Evolutionary conservation across 2,113 vertebrate species (phyloP), one percentile per base, ranked within the genome.

Genomic region (Prionailurus bengalensis): DNA sequence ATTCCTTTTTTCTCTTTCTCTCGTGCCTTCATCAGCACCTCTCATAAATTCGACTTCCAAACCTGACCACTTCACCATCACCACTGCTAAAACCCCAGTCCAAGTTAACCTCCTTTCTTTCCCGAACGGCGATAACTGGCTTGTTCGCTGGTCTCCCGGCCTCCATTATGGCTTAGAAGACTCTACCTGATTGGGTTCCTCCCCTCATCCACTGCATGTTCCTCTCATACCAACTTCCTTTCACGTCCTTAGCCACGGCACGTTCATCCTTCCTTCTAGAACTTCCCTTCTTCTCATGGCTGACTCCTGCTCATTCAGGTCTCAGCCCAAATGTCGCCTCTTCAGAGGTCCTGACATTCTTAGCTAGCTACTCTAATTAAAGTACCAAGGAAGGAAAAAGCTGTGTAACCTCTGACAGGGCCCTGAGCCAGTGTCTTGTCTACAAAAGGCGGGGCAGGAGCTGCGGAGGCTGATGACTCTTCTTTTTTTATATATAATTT

Each of bases 71-170:
- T 91, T 68, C n/a, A 45, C 53, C 13, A 10, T 36, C 76, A 39
- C 17, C 36, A 51, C 65, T 55, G 33, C 42, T 93, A 29, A 73
- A 84, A 61, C 31, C 10, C 33, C 51, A 53, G 51, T 53, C 70
- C 82, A 45, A 83, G 39, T 65, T 89, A 42, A 71, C 33, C 58
- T 96, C 48, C 45, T 89, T 78, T 39, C 94, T 87, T 66, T 84
- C 16, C 14, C 29, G 76, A 88, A 27, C 39, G 39, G 36, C n/a
- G 27, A 14, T 33, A 36, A 84, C 36, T 66, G 45, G 55, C 53
- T 74, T n/a, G 19, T 55, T 71, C 58, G 70, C 45, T 74, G 73
- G 39, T 27, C 73, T 68, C 61, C 39, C 48, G 51, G 73, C 45
- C 48, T 92, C 48, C 65, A 29, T 55, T 31, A 48, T 66, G 63